These are phyloP conservation scores for Oxygymnocypris stewartii DNA, from an alignment of 2,113 vertebrate genomes.

Conservation along the genomic window DNA sequence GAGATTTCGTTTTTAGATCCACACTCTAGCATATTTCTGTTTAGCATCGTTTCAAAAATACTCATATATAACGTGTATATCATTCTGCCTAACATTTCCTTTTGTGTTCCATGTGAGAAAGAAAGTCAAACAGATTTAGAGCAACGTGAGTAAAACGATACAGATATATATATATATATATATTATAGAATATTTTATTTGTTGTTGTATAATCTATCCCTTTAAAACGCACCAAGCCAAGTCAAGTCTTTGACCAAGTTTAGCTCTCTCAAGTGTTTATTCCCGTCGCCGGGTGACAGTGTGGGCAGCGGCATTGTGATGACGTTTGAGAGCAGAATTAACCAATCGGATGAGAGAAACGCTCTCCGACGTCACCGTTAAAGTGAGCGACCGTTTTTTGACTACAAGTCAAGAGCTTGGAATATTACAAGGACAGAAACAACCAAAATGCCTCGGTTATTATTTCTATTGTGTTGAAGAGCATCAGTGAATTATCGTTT, in stretches of 20 bases:
- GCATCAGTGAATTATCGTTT: background rate
- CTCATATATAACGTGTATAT: background rate
- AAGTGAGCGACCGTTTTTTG: slow-evolving; percentile 71
- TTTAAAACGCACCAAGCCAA: background rate
- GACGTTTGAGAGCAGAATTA: slow-evolving; percentile 51
- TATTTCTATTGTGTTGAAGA: background rate
- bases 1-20: background rate
- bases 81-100: background rate
- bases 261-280: slow-evolving; percentile 69
- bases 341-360: slow-evolving; percentile 64
- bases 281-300: slow-evolving; percentile 67
- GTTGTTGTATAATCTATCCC: background rate
- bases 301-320: slow-evolving; percentile 59
- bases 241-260: no score
- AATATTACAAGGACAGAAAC: slow-evolving; percentile 49
- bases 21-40: background rate
- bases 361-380: slow-evolving; percentile 73
- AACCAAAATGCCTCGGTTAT: background rate
- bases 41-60: background rate
- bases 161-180: background rate
- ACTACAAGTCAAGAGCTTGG: slow-evolving; percentile 56
- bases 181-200: background rate
- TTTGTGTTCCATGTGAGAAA: background rate
- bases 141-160: background rate
- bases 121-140: background rate